A percentile compares a stretch with the other conserved stretches of the same genome.
These are phyloP conservation scores for Ascidia mentula DNA, from an alignment of 23 tunicate genomes.

Conservation along the genomic window DNA sequence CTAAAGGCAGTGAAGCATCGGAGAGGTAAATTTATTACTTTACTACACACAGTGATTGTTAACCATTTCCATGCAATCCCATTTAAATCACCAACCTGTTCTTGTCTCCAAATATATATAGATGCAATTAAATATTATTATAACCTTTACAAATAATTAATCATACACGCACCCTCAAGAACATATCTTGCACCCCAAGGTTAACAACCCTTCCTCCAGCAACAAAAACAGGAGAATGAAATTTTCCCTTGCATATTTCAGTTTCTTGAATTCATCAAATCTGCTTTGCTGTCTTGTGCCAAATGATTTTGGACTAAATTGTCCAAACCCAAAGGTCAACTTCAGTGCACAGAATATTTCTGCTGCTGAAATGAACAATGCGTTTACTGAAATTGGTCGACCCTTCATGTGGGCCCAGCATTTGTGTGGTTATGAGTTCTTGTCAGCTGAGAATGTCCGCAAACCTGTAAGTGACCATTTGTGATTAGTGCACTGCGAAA, in stretches of 20 bases:
- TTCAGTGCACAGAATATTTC: not conserved
- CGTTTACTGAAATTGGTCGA: not conserved
- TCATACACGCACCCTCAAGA: too few species aligned
- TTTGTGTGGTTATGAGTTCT: constrained; percentile 18
- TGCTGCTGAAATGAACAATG: not conserved
- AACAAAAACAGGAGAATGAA: too few species aligned
- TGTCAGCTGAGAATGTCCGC: not conserved
- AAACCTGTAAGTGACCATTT: not conserved
- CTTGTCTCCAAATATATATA: too few species aligned
- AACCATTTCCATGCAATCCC: too few species aligned
- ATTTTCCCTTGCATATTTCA: too few species aligned
- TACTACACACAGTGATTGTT: too few species aligned
- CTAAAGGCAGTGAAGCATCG: not conserved
- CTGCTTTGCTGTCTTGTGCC: not conserved
- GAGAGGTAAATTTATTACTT: not conserved
- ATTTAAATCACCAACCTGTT: too few species aligned
- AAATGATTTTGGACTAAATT: constrained; percentile 10
- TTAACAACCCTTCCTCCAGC: too few species aligned
- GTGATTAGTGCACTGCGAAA: not conserved
- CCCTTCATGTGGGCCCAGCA: constrained; percentile 33
- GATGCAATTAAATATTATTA: not conserved
- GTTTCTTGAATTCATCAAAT: not conserved
- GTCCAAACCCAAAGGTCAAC: constrained; percentile 14
- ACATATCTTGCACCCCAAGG: too few species aligned
- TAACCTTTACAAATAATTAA: too few species aligned